A percentile compares a stretch with the other conserved stretches of the same genome.
phyloP scores from a whole-genome alignment of 2,113 vertebrate genomes.

The Vulpes vulpes region DNA sequence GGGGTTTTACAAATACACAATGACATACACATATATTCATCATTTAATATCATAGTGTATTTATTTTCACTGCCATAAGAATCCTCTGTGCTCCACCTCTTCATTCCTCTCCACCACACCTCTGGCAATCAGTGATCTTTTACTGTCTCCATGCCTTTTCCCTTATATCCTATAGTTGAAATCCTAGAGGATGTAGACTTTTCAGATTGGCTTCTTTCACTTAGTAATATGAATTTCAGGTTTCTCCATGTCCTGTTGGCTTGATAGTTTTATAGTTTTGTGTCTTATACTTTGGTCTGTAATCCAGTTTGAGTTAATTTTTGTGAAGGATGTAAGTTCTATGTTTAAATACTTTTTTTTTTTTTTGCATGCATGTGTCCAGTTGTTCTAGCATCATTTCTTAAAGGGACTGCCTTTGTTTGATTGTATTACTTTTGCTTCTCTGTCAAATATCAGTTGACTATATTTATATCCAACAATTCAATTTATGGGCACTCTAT shows the following conservation, averaged over 20 bases:
- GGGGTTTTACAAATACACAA: neutral
- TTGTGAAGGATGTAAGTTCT: neutral
- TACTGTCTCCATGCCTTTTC: neutral
- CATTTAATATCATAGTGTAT: neutral
- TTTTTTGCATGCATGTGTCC: neutral
- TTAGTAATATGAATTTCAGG: neutral
- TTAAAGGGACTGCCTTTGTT: neutral
- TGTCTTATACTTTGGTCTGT: neutral
- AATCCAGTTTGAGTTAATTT: neutral
- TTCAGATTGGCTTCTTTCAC: neutral
- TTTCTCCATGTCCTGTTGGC: neutral
- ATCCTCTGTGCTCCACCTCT: neutral
- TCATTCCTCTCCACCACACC: neutral
- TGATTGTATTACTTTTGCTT: neutral
- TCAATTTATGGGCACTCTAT: neutral
- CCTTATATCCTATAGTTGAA: neutral
- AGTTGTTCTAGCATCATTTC: neutral
- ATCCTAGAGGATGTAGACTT: neutral
- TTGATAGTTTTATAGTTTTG: neutral
- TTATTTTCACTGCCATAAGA: neutral
- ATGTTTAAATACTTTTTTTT: neutral
- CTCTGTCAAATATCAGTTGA: neutral
- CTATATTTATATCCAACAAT: neutral
- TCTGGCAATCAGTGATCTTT: neutral
- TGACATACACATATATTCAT: neutral